These are phyloP conservation scores for Amblyraja radiata DNA, from an alignment of 2,797 vertebrate species.

Conservation along the genomic window DNA sequence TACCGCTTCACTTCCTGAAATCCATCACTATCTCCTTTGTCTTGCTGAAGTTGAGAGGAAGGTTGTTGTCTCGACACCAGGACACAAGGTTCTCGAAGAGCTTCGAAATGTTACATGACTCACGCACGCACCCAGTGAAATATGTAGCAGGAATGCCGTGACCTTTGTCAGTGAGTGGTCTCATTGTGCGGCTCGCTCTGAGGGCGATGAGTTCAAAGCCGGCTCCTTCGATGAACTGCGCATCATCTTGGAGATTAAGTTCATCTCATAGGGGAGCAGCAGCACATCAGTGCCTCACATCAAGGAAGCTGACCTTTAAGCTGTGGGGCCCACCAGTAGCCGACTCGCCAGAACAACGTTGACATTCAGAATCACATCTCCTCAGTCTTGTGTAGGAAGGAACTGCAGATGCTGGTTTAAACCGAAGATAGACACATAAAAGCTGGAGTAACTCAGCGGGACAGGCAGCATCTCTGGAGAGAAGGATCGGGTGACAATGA, in stretches of 20 bases:
- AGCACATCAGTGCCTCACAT: background rate
- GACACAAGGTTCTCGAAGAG: too few relatives aligned
- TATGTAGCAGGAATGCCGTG: background rate
- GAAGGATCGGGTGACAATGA: too few relatives aligned
- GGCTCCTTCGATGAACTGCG: background rate
- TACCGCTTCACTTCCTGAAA: too few relatives aligned
- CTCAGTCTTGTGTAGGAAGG: too few relatives aligned
- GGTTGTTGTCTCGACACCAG: too few relatives aligned
- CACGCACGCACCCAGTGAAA: background rate
- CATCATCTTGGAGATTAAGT: background rate
- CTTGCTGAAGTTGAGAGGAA: too few relatives aligned
- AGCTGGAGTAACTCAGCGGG: too few relatives aligned
- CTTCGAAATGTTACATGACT: conserved; percentile 1
- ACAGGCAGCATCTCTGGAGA: too few relatives aligned
- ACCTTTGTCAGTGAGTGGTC: background rate
- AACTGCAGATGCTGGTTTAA: too few relatives aligned
- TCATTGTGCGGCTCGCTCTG: background rate
- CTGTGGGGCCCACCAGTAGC: too few relatives aligned
- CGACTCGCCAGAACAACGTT: background rate
- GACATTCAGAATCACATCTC: background rate
- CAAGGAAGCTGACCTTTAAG: background rate
- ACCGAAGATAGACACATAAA: too few relatives aligned
- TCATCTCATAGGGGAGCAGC: background rate
- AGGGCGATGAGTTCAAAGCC: background rate
- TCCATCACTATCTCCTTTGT: too few relatives aligned